Evolutionary conservation across 2,888 invertebrate species (phyloP).

Genomic region (Thysanoteuthis rhombus): DNA sequence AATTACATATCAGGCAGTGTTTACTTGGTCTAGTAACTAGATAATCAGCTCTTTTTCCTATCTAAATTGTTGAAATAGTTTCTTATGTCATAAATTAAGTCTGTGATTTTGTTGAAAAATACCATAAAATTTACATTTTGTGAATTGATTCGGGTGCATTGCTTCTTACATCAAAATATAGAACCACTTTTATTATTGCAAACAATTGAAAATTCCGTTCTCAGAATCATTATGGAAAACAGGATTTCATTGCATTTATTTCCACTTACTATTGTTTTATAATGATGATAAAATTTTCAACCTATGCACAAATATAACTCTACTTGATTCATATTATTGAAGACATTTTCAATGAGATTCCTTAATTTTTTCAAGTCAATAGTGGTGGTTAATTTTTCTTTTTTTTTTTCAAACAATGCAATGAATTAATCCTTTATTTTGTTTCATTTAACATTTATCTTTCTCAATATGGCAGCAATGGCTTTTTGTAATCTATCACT

Average conservation of each 20-base stretch:
- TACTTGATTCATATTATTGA: not conserved
- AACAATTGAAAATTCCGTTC: not conserved
- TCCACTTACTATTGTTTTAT: too few species aligned
- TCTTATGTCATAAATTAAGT: not conserved
- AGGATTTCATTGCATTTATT: too few species aligned
- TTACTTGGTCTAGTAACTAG: not conserved
- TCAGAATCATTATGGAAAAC: not conserved
- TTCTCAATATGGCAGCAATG: not conserved
- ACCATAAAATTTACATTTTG: not conserved
- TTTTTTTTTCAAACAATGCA: not conserved
- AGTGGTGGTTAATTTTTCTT: not conserved
- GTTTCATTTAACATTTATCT: not conserved
- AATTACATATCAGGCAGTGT: not conserved
- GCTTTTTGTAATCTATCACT: too few species aligned
- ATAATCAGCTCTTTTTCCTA: not conserved
- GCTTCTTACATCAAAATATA: not conserved
- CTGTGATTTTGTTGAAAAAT: not conserved
- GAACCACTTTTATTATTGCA: not conserved
- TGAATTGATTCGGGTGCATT: not conserved
- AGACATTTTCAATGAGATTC: not conserved
- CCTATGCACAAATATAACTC: too few species aligned
- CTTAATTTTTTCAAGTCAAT: not conserved
- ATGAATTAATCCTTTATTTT: not conserved
- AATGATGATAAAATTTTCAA: too few species aligned
- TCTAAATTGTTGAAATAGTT: not conserved